Evolutionary conservation across 1,140 invertebrate genomes (phyloP), one percentile per base, ranked within the genome.

Genomic region (Araneus ventricosus): DNA sequence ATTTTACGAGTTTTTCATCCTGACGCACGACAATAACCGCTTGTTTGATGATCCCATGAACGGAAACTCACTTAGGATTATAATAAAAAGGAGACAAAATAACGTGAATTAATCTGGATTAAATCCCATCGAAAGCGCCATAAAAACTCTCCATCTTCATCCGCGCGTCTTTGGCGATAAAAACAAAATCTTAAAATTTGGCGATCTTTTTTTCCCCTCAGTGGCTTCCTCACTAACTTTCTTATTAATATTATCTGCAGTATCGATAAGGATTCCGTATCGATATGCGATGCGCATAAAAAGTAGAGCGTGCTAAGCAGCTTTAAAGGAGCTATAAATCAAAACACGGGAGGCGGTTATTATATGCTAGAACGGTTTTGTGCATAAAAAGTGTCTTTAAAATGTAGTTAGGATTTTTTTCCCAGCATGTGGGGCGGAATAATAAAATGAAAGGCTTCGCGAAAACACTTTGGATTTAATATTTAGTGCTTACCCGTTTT

Each of bases 331-430:
- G 34, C 79, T 63, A 84, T 91, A 91, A 91, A 82, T 91, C 89
- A 91, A 30, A 84, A 79, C 88, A n/a, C 39, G 41, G 67, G 52
- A 80, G 80, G 52, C 89, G 70, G 89, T 91, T 91, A 91, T 91
- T 91, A 91, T 63, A 57, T 75, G 89, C 75, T 52, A 91, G 89
- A 91, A 84, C 30, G 89, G n/a, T 91, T 91, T 91, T 45, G 41
- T 84, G 89, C 79, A 84, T 84, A 84, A 91, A 91, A 91, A 84
- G 57, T 61, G 79, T 59, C 80, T 91, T 91, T 91, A 91, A 91
- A 91, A 34, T 39, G 75, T 52, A 84, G 70, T 90, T 90, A 59
- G n/a, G 27, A 24, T 90, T 90, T 90, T 90, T 80, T 70, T 45
- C 41, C 27, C 4, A 4, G 30, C 14, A 30, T 30, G 34, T 45